Conservation (phyloP, 1,140 invertebrate genomes). For the Neotoxoptera formosana region DNA sequence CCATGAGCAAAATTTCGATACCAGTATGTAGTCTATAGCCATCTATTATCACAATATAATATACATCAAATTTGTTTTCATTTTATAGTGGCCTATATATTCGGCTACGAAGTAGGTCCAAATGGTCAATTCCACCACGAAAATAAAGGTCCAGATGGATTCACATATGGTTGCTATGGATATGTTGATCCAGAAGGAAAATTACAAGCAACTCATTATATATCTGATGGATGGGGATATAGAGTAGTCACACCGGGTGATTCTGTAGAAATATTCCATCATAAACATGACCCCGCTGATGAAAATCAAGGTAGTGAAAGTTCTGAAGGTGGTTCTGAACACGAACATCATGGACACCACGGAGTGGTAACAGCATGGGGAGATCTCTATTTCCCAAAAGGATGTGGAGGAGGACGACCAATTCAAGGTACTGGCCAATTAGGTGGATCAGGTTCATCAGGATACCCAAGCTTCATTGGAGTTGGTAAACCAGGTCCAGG, state of each 20-base stretch:
- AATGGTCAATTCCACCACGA: conserved; percentile 82
- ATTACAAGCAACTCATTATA: conserved; percentile 75
- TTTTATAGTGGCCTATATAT: conserved; percentile 71
- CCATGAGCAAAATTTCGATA: conserved; percentile 74
- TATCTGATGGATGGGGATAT: conserved; percentile 80
- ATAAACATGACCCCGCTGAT: conserved; percentile 62
- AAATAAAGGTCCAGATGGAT: conserved; percentile 73
- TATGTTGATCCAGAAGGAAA: conserved; percentile 75
- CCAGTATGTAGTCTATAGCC: conserved; percentile 67
- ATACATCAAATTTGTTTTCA: conserved; percentile 1
- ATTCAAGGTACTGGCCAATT: conserved; percentile 61
- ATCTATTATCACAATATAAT: neutral
- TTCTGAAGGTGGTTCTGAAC: conserved; percentile 53
- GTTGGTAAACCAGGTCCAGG: conserved; percentile 60
- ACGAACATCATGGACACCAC: conserved; percentile 64
- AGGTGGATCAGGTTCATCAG: conserved; percentile 62
- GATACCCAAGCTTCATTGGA: conserved; percentile 41
- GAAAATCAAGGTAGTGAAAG: conserved; percentile 55
- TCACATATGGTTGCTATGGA: conserved; percentile 82
- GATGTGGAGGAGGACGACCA: conserved; percentile 64
- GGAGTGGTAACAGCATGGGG: conserved; percentile 70
- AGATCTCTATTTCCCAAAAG: conserved; percentile 70
- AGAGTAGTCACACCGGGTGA: conserved; percentile 73
- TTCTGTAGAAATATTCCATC: conserved; percentile 74
- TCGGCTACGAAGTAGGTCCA: conserved; percentile 76